phyloP scores from a whole-genome alignment of 2,113 vertebrate species.

The Castor canadensis region DNA sequence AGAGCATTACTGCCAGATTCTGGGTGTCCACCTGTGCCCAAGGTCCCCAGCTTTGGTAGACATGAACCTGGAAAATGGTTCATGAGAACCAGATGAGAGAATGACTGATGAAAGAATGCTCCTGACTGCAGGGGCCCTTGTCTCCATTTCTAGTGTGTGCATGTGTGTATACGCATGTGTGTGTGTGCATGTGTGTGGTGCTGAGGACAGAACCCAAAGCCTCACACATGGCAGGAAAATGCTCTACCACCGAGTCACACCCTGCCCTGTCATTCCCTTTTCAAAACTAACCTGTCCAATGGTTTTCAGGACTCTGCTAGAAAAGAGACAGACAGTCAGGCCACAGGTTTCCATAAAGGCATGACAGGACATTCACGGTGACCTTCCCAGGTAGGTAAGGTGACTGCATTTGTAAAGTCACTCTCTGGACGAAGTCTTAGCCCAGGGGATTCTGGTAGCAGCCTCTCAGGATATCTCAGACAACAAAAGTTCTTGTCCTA shows the following conservation, averaged over 20 bases:
- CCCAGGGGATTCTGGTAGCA: background rate
- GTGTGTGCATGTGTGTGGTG: background rate
- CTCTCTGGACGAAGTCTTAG: background rate
- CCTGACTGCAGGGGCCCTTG: background rate
- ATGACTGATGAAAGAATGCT: background rate
- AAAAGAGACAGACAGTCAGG: background rate
- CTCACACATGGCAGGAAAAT: background rate
- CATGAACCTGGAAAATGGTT: rapidly evolving
- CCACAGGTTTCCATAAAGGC: rapidly evolving
- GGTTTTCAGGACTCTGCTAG: background rate
- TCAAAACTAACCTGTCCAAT: background rate
- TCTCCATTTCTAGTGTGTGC: no score
- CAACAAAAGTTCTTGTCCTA: background rate
- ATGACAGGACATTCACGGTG: rapidly evolving
- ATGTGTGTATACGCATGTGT: no score
- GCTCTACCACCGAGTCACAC: background rate
- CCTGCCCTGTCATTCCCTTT: background rate
- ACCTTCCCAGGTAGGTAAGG: no score
- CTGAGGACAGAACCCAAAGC: background rate
- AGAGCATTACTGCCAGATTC: background rate
- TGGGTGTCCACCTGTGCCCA: background rate
- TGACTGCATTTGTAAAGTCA: rapidly evolving
- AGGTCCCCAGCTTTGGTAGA: background rate
- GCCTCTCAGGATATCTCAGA: background rate
- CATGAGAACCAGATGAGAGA: background rate